Percentiles rank a stretch among this genome's conserved stretches.
Evolutionary conservation across 2,113 vertebrate genomes (phyloP).

Genomic region (Typhlomys cinereus): DNA sequence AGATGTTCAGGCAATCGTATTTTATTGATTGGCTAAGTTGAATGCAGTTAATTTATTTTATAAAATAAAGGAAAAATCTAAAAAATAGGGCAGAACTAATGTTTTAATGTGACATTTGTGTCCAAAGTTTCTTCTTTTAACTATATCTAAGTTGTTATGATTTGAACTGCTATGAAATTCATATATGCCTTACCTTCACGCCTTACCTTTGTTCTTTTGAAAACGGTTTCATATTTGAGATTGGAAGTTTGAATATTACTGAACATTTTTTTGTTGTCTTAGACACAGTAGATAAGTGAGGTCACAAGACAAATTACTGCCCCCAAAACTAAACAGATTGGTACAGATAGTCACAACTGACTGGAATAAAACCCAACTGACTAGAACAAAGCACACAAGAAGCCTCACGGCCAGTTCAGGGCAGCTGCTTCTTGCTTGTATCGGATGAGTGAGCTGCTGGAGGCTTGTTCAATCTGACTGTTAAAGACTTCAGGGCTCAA

Average conservation of each 20-base stretch:
- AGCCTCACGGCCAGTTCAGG: background rate
- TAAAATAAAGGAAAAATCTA: conserved; percentile 16
- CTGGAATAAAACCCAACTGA: background rate
- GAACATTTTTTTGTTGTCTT: background rate
- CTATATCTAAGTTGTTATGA: background rate
- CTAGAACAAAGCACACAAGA: background rate
- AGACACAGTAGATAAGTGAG: background rate
- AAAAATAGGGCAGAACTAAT: background rate
- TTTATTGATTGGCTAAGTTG: background rate
- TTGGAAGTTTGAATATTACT: background rate
- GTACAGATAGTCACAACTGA: background rate
- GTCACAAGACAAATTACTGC: background rate
- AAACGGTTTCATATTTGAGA: background rate
- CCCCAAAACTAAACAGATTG: background rate
- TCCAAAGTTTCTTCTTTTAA: background rate
- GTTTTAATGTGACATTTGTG: conserved; percentile 28
- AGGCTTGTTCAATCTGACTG: background rate
- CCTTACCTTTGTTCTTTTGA: background rate
- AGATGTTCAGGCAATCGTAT: background rate
- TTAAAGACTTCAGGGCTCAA: background rate
- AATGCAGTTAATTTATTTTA: background rate
- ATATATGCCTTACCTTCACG: background rate
- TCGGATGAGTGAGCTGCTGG: too few relatives aligned
- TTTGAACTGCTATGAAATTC: background rate
- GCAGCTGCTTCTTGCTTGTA: background rate